Evolutionary conservation across 1,140 invertebrate species (phyloP).

Genomic region (Drosophila ficusphila): DNA sequence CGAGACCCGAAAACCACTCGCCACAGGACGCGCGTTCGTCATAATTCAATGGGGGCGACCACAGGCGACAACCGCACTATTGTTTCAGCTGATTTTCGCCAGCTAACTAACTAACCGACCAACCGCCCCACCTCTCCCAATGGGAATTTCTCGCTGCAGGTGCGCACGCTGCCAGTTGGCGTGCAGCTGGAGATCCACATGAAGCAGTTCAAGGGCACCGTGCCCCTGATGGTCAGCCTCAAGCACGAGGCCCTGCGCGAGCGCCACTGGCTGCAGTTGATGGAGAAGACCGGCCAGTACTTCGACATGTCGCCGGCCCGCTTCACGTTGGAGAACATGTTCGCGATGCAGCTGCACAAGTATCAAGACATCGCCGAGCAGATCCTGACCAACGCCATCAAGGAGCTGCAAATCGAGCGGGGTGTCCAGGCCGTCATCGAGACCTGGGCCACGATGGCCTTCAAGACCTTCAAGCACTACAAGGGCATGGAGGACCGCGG

Average conservation of each 20-base stretch:
- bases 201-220: constrained; percentile 94
- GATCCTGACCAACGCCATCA: constrained; percentile 94
- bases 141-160: no score
- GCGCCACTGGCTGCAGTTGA: constrained; percentile 94
- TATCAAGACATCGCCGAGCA: constrained; percentile 93
- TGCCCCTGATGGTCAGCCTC: constrained; percentile 94
- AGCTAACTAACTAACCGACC: constrained; percentile 60
- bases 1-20: constrained; percentile 39
- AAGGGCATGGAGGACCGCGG: constrained; percentile 87
- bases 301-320: constrained; percentile 94
- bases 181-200: constrained; percentile 90
- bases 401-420: constrained; percentile 94
- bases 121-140: neutral
- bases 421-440: constrained; percentile 91
- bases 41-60: constrained; percentile 71
- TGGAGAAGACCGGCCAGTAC: constrained; percentile 91
- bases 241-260: constrained; percentile 95
- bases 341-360: constrained; percentile 94
- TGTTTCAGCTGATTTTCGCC: constrained; percentile 75
- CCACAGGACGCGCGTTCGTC: constrained; percentile 57
- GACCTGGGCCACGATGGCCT: constrained; percentile 90
- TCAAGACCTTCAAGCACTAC: constrained; percentile 88
- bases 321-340: constrained; percentile 95
- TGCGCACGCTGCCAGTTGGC: constrained; percentile 87
- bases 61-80: constrained; percentile 62